Evolutionary conservation across 2,113 vertebrate genomes (phyloP).

Genomic region (Aspiorhynchus laticeps): DNA sequence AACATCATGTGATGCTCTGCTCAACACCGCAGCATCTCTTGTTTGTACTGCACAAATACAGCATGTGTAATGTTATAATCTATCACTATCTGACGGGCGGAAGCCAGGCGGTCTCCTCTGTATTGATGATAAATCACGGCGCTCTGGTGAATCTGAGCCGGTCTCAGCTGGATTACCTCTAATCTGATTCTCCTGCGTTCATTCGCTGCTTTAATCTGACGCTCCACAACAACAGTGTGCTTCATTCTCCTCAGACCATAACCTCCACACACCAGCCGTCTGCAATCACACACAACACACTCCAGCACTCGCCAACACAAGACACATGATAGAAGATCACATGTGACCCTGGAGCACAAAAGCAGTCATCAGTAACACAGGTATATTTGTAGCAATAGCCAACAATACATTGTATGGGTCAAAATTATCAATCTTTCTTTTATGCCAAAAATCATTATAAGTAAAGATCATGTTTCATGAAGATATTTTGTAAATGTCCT

Average conservation of each 20-base stretch:
- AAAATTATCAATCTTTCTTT: too few species aligned
- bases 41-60: too few species aligned
- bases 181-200: conserved; percentile 48
- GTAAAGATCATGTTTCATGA: too few species aligned
- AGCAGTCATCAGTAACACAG: too few species aligned
- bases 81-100: too few species aligned
- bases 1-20: background rate
- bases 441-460: too few species aligned
- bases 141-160: background rate
- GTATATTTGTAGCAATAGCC: too few species aligned
- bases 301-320: background rate
- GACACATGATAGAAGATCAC: background rate
- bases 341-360: too few species aligned
- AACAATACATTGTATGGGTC: too few species aligned
- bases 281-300: background rate
- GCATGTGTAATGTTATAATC: background rate
- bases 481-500: too few species aligned
- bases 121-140: background rate
- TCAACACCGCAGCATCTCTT: background rate
- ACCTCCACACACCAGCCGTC: background rate
- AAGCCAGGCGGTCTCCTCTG: background rate
- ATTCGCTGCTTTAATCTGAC: conserved; percentile 44
- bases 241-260: background rate
- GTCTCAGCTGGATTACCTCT: conserved; percentile 50
- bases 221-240: background rate